Evolutionary conservation across 2,113 vertebrate genomes (phyloP).

Genomic region (Pituophis catenifer): DNA sequence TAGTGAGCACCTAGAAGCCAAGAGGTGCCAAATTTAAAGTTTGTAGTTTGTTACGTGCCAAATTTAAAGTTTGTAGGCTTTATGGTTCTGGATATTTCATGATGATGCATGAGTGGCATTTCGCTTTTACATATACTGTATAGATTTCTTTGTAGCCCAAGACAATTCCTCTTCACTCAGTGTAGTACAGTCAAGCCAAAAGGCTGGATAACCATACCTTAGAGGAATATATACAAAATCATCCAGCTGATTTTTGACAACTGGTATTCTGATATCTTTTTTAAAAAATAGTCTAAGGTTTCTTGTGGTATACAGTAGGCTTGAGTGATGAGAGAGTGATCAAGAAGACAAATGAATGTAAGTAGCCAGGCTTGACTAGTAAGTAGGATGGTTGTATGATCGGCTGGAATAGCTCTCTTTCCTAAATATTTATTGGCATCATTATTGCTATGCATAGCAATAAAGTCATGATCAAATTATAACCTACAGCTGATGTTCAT

Average conservation of each 20-base stretch:
- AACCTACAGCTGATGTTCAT: neutral
- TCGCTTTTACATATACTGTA: too few species aligned
- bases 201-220: neutral
- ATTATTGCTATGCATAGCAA: neutral
- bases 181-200: neutral
- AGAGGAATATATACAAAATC: neutral
- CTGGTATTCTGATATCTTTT: neutral
- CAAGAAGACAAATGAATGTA: neutral
- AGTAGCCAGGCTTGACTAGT: neutral
- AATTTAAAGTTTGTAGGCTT: too few species aligned
- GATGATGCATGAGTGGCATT: too few species aligned
- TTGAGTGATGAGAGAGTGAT: neutral
- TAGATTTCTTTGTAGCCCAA: neutral
- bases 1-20: too few species aligned
- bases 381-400: neutral
- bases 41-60: too few species aligned
- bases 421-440: neutral
- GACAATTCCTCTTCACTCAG: neutral
- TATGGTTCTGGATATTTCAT: too few species aligned
- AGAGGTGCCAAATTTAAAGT: too few species aligned
- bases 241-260: neutral
- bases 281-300: neutral
- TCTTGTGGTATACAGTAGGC: neutral
- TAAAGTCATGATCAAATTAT: neutral
- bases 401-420: neutral